These are phyloP conservation scores for Torymus aiolomorphi DNA, from an alignment of 2,888 invertebrate species.

Conservation along the genomic window DNA sequence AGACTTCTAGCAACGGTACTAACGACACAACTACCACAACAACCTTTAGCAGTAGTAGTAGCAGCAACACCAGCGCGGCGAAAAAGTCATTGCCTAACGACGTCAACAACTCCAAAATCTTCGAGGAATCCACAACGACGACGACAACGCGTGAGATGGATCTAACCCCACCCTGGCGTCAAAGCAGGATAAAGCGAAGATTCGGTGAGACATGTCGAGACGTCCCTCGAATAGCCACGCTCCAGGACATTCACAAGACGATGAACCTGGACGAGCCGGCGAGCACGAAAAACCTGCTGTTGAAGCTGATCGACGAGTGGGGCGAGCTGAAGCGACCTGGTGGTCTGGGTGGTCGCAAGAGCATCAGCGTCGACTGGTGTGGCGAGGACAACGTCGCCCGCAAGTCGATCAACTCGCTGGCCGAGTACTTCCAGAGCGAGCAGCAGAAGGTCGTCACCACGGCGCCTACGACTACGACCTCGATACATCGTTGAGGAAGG, in stretches of 20 bases:
- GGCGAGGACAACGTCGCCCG: conserved; percentile 85
- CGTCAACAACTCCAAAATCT: neutral
- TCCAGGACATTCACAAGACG: conserved; percentile 70
- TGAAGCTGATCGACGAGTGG: conserved; percentile 87
- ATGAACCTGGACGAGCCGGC: conserved; percentile 71
- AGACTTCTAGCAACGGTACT: neutral
- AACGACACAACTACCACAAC: conserved; percentile 2
- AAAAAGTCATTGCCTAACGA: neutral
- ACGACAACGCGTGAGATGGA: conserved; percentile 63
- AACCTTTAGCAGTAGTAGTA: neutral
- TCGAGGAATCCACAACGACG: conserved; percentile 4
- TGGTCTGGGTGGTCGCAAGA: conserved; percentile 77
- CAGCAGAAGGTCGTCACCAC: conserved; percentile 64
- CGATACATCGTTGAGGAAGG: conserved; percentile 43
- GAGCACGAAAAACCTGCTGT: conserved; percentile 85
- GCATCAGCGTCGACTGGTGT: conserved; percentile 86
- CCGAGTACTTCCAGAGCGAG: conserved; percentile 84
- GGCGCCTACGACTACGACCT: conserved; percentile 5
- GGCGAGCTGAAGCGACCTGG: conserved; percentile 80
- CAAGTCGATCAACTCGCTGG: conserved; percentile 87
- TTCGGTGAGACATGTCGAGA: conserved; percentile 73
- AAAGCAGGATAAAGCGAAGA: conserved; percentile 66
- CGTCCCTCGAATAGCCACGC: conserved; percentile 71
- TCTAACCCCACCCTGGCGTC: conserved; percentile 71
- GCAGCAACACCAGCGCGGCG: neutral